phyloP scores from a whole-genome alignment of 2,113 vertebrate species.

The Pelvicachromis taeniatus region DNA sequence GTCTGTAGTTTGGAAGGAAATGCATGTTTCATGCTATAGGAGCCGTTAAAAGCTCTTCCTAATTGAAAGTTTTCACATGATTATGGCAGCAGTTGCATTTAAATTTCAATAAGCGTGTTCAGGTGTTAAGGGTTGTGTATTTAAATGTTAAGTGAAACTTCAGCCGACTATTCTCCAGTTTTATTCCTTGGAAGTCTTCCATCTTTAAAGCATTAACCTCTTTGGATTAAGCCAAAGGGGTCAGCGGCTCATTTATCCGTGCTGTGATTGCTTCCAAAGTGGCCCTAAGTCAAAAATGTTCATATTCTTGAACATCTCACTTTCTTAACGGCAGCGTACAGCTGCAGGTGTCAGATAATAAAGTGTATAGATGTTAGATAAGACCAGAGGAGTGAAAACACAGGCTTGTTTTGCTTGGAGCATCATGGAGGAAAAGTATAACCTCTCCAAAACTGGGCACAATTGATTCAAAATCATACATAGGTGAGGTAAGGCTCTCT shows the following conservation, averaged over 20 bases:
- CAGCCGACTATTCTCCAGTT: neutral
- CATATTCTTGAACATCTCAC: neutral
- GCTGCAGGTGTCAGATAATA: conserved; percentile 39
- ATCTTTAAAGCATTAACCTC: conserved; percentile 53
- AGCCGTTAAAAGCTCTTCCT: neutral
- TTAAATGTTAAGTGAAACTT: conserved; percentile 9
- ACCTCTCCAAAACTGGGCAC: neutral
- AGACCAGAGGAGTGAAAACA: neutral
- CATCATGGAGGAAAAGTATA: neutral
- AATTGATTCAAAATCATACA: neutral
- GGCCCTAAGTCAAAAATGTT: neutral
- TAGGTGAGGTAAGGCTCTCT: neutral
- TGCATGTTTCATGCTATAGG: neutral
- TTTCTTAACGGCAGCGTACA: neutral
- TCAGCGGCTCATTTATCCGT: conserved; percentile 24
- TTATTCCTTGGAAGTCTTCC: neutral
- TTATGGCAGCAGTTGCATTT: neutral
- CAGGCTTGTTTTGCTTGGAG: neutral
- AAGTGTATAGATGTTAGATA: conserved; percentile 23
- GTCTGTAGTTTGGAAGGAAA: too few species aligned
- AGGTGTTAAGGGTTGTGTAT: neutral
- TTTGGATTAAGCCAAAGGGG: conserved; percentile 38
- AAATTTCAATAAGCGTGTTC: neutral
- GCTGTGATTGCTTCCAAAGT: conserved; percentile 26
- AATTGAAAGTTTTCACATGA: neutral